Conservation (phyloP, 1,140 invertebrate species). For the Zaprionus inermis region DNA sequence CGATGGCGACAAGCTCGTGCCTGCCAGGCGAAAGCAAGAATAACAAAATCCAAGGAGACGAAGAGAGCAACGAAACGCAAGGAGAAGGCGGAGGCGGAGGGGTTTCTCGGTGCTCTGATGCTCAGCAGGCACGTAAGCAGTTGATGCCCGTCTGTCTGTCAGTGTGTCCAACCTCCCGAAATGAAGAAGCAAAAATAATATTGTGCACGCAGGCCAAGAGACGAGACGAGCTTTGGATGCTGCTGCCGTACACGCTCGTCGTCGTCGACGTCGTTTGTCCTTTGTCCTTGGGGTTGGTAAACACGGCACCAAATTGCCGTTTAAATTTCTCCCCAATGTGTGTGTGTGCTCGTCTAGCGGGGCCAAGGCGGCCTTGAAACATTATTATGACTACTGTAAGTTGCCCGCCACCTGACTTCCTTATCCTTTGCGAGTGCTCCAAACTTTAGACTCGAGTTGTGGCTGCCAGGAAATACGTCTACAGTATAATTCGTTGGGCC, state of each 20-base stretch:
- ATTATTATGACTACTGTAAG: conserved; percentile 73
- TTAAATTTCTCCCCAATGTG: conserved; percentile 79
- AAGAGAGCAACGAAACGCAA: neutral
- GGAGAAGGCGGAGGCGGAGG: neutral
- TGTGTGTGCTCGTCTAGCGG: conserved; percentile 18
- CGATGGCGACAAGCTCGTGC: conserved; percentile 52
- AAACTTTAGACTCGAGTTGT: conserved; percentile 76
- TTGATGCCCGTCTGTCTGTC: conserved; percentile 41
- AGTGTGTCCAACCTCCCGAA: neutral
- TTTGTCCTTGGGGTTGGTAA: conserved; percentile 78
- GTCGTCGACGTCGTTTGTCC: conserved; percentile 30
- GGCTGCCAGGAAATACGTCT: conserved; percentile 61
- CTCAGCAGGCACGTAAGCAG: conserved; percentile 72
- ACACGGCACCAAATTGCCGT: conserved; percentile 79
- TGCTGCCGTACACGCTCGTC: conserved; percentile 41
- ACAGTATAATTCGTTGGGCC: conserved; percentile 54
- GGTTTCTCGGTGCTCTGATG: conserved; percentile 22
- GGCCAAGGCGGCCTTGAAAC: conserved; percentile 71
- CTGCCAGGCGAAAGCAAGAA: conserved; percentile 49
- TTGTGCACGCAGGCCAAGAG: conserved; percentile 34
- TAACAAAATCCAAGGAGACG: conserved; percentile 25
- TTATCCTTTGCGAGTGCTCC: conserved; percentile 17
- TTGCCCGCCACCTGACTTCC: conserved; percentile 8
- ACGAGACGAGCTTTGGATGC: conserved; percentile 58
- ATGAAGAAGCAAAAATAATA: conserved; percentile 58